phyloP scores from a whole-genome alignment of 2,888 invertebrate species.

The Encarsia formosa region DNA sequence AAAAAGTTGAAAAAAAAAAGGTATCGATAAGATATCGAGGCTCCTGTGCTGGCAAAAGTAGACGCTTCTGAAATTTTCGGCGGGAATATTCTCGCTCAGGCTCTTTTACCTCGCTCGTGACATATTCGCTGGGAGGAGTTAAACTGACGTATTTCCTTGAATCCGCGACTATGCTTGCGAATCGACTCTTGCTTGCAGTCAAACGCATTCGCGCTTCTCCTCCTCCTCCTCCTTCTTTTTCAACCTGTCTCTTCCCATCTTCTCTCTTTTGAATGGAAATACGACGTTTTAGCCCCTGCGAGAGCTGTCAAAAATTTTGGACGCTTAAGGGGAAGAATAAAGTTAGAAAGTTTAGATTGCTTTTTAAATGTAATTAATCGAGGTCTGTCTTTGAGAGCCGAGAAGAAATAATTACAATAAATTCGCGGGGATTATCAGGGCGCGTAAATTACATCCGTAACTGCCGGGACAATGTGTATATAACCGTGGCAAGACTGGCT shows the following conservation, averaged over 20 bases:
- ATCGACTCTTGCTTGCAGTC: slow-evolving; percentile 16
- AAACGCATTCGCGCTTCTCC: slow-evolving; percentile 9
- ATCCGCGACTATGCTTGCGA: slow-evolving; percentile 21
- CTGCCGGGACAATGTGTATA: neutral
- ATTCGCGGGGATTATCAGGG: neutral
- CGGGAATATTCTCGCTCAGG: slow-evolving; percentile 5
- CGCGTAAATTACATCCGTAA: neutral
- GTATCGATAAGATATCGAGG: too few relatives aligned
- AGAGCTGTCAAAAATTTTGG: too few relatives aligned
- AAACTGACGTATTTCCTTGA: slow-evolving; percentile 26
- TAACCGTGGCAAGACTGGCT: neutral
- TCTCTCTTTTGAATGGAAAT: too few relatives aligned
- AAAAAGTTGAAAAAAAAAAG: neutral
- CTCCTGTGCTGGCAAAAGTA: too few relatives aligned
- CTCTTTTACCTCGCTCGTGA: slow-evolving; percentile 11
- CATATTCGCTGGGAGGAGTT: slow-evolving; percentile 17
- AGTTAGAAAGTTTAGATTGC: too few relatives aligned
- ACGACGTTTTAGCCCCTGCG: neutral
- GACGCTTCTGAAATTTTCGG: slow-evolving; percentile 22
- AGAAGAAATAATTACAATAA: too few relatives aligned
- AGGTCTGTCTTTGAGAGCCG: too few relatives aligned
- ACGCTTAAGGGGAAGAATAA: too few relatives aligned
- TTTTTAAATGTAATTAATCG: too few relatives aligned
- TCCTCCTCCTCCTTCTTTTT: neutral
- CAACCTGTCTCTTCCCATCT: neutral